Evolutionary conservation across 2,888 invertebrate genomes (phyloP).

Genomic region (Lasioglossum vierecki): DNA sequence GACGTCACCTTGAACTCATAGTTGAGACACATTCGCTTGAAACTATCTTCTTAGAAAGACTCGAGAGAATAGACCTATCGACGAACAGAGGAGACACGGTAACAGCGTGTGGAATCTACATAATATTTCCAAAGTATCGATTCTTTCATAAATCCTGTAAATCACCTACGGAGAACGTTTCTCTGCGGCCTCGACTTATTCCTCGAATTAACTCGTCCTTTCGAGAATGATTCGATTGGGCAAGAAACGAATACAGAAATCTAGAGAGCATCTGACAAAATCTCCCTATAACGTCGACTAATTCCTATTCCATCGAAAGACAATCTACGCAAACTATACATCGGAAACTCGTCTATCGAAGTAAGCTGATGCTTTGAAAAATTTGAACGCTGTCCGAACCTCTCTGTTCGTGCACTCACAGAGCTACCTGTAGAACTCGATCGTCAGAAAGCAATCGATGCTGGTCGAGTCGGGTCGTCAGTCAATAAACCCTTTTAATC

Average conservation of each 20-base stretch:
- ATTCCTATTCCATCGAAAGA: neutral
- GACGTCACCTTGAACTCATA: neutral
- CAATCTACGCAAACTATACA: neutral
- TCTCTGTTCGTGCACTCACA: neutral
- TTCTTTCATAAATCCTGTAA: neutral
- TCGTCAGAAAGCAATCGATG: neutral
- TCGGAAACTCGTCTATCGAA: neutral
- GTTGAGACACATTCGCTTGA: neutral
- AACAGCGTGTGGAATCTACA: neutral
- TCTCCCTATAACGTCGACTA: neutral
- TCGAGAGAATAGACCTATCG: neutral
- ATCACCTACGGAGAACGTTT: neutral
- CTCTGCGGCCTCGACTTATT: neutral
- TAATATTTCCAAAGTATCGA: neutral
- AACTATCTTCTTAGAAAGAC: neutral
- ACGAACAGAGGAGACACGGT: neutral
- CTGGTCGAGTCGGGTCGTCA: conserved; percentile 14
- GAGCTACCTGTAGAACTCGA: conserved; percentile 51
- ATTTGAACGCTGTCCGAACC: neutral
- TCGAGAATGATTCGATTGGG: neutral
- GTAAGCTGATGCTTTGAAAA: neutral
- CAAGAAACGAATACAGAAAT: too few species aligned
- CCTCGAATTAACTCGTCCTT: neutral
- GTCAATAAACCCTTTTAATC: conserved; percentile 37
- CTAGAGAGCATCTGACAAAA: neutral